These are phyloP conservation scores for Hypanus sabinus DNA, from an alignment of 2,113 vertebrate species.

Conservation along the genomic window DNA sequence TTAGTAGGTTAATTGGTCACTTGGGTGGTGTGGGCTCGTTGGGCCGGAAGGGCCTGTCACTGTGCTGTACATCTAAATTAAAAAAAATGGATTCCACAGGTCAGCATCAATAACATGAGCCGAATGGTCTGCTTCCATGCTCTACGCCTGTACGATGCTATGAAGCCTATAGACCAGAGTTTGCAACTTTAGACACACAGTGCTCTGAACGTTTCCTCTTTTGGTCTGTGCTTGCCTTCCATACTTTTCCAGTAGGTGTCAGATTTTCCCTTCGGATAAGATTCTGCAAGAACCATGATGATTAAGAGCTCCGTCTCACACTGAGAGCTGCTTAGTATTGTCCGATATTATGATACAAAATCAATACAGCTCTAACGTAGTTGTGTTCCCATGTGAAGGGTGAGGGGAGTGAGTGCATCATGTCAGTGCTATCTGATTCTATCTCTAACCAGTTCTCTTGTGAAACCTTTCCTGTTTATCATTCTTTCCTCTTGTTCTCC, in stretches of 20 bases:
- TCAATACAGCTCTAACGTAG: background rate
- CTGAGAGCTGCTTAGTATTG: background rate
- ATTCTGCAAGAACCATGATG: too few relatives aligned
- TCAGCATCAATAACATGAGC: too few relatives aligned
- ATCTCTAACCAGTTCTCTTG: background rate
- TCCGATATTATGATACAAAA: background rate
- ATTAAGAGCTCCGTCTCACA: background rate
- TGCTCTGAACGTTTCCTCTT: too few relatives aligned
- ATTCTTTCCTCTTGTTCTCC: too few relatives aligned
- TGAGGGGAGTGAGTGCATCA: background rate
- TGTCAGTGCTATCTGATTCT: background rate
- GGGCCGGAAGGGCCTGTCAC: too few relatives aligned
- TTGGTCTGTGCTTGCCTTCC: background rate
- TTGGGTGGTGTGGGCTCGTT: too few relatives aligned
- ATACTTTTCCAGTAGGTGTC: conserved; percentile 1
- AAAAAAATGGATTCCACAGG: too few relatives aligned
- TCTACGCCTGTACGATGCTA: too few relatives aligned
- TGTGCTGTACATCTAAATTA: too few relatives aligned
- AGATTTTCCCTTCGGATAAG: background rate
- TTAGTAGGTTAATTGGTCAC: too few relatives aligned
- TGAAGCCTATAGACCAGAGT: too few relatives aligned
- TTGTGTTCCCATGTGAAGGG: background rate
- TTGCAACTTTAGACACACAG: background rate
- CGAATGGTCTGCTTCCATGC: too few relatives aligned
- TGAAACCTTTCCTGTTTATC: background rate